Evolutionary conservation across 1,140 invertebrate species (phyloP).

Genomic region (Drosophila arizonae): DNA sequence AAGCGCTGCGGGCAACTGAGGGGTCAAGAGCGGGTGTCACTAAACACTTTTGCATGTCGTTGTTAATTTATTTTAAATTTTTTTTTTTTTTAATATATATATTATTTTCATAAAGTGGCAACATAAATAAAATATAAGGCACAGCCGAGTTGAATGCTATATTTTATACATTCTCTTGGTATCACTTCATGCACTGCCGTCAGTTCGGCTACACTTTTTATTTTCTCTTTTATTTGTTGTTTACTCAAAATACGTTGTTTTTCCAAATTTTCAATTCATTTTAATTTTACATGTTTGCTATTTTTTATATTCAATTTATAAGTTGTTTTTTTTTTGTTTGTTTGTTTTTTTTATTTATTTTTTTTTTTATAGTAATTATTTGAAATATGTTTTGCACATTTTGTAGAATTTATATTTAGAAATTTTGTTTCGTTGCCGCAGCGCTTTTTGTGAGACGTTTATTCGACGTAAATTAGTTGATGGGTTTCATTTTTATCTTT

Average conservation of each 20-base stretch:
- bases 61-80: slow-evolving; percentile 11
- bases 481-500: slow-evolving; percentile 1
- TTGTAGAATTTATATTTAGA: slow-evolving; percentile 28
- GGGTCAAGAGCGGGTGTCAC: slow-evolving; percentile 46
- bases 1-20: slow-evolving; percentile 72
- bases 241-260: slow-evolving; percentile 12
- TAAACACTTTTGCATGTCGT: slow-evolving; percentile 32
- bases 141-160: slow-evolving; percentile 57
- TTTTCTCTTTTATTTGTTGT: neutral
- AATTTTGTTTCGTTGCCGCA: slow-evolving; percentile 65
- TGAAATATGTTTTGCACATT: slow-evolving; percentile 16
- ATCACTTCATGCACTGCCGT: slow-evolving; percentile 32
- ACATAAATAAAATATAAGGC: slow-evolving; percentile 20
- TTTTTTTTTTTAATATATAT: slow-evolving; percentile 3
- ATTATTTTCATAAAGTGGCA: slow-evolving; percentile 15
- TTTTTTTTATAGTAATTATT: slow-evolving; percentile 29
- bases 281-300: slow-evolving; percentile 19
- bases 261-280: slow-evolving; percentile 40
- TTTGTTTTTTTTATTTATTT: no score
- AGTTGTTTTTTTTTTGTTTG: slow-evolving; percentile 28
- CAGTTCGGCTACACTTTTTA: slow-evolving; percentile 26
- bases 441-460: slow-evolving; percentile 54
- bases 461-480: slow-evolving; percentile 40
- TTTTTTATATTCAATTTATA: slow-evolving; percentile 12
- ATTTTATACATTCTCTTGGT: slow-evolving; percentile 25